These are phyloP conservation scores for Hypolimnas misippus DNA, from an alignment of 2,888 invertebrate genomes.

Conservation along the genomic window DNA sequence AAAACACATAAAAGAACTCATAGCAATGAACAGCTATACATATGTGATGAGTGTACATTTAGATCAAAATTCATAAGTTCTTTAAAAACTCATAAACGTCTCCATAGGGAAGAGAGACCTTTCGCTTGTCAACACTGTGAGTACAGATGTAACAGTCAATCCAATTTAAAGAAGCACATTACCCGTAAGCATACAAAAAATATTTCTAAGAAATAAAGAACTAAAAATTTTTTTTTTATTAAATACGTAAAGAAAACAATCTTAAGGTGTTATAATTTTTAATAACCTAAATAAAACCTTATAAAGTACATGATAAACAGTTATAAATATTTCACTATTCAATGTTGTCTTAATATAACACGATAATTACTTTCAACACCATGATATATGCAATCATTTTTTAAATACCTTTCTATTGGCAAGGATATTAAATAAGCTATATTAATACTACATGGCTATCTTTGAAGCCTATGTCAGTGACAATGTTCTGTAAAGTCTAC, in stretches of 20 bases:
- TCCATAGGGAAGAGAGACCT: slow-evolving; percentile 70
- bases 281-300: slow-evolving; percentile 65
- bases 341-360: slow-evolving; percentile 69
- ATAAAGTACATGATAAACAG: slow-evolving; percentile 68
- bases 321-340: slow-evolving; percentile 67
- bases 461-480: slow-evolving; percentile 85
- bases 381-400: slow-evolving; percentile 63
- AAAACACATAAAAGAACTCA: slow-evolving; percentile 75
- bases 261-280: slow-evolving; percentile 59
- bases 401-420: slow-evolving; percentile 62
- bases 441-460: slow-evolving; percentile 60
- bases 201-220: slow-evolving; percentile 31
- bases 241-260: slow-evolving; percentile 14
- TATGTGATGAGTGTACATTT: slow-evolving; percentile 77
- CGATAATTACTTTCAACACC: slow-evolving; percentile 58
- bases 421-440: slow-evolving; percentile 57
- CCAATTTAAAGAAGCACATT: slow-evolving; percentile 77
- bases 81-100: slow-evolving; percentile 71
- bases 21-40: slow-evolving; percentile 71
- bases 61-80: slow-evolving; percentile 77
- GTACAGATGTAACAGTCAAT: slow-evolving; percentile 77
- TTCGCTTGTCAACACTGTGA: slow-evolving; percentile 68
- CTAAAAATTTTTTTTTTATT: slow-evolving; percentile 1
- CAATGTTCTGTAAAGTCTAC: slow-evolving; percentile 98
- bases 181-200: slow-evolving; percentile 55